Evolutionary conservation across 2,888 invertebrate species (phyloP).

Genomic region (Tolmerus cingulatus): DNA sequence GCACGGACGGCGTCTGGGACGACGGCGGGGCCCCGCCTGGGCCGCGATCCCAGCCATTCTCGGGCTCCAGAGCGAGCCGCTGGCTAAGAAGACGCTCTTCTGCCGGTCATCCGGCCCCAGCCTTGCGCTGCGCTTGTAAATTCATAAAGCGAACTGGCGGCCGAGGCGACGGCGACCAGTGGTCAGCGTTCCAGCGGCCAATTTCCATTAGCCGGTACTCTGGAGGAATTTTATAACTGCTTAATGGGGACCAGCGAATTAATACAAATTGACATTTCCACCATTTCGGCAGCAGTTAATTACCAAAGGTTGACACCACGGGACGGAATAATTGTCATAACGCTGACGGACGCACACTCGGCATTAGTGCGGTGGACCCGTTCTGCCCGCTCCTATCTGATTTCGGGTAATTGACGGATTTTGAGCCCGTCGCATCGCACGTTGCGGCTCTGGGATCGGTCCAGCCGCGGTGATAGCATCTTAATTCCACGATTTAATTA

Average conservation of each 20-base stretch:
- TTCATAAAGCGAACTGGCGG: conserved; percentile 20
- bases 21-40: background rate
- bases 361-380: conserved; percentile 23
- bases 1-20: background rate
- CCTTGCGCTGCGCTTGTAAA: conserved; percentile 15
- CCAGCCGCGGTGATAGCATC: conserved; percentile 5
- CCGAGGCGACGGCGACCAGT: background rate
- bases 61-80: background rate
- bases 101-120: background rate
- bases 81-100: background rate
- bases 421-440: background rate
- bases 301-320: conserved; percentile 36
- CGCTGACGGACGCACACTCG: conserved; percentile 30
- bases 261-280: conserved; percentile 42
- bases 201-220: conserved; percentile 25
- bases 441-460: background rate
- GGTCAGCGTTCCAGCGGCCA: background rate
- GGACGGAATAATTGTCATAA: conserved; percentile 38
- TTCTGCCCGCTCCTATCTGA: conserved; percentile 1
- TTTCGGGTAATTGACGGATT: conserved; percentile 27
- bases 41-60: background rate
- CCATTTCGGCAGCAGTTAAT: conserved; percentile 42
- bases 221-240: conserved; percentile 31
- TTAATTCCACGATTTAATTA: conserved; percentile 36
- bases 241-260: conserved; percentile 37